These are phyloP conservation scores for Platysteira castanea DNA, from an alignment of 2,113 vertebrate species.

Conservation along the genomic window DNA sequence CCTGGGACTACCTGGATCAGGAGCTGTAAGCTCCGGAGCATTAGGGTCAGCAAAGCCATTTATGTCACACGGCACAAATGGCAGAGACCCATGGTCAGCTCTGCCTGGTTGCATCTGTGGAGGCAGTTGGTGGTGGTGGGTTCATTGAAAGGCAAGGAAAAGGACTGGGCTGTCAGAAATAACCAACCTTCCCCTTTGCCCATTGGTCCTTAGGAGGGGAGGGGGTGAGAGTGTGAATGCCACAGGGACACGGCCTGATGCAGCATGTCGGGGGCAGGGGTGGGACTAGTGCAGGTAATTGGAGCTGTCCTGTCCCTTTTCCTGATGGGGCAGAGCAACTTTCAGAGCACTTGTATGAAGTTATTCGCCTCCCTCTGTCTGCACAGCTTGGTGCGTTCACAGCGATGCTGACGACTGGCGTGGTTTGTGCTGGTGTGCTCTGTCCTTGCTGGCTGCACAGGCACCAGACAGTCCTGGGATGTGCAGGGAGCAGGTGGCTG, in stretches of 20 bases:
- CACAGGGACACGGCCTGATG: neutral
- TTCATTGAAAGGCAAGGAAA: neutral
- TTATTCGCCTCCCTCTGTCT: neutral
- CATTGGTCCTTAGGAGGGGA: neutral
- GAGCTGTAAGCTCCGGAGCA: neutral
- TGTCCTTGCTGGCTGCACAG: neutral
- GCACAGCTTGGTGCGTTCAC: neutral
- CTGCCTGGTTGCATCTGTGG: neutral
- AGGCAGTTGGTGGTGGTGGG: neutral
- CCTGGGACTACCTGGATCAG: neutral
- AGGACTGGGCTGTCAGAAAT: neutral
- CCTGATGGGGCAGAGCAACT: neutral
- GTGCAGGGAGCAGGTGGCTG: neutral
- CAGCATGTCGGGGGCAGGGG: accelerated
- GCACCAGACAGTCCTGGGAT: neutral
- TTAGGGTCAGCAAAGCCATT: neutral
- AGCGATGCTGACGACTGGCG: neutral
- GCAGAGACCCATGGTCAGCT: neutral
- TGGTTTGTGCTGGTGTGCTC: neutral
- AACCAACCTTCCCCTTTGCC: neutral
- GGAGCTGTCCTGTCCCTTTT: neutral
- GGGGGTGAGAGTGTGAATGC: no score
- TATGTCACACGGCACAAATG: neutral
- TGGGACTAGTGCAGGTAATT: neutral
- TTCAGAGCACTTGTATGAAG: neutral